Base-by-base conservation (phyloP, 2,797 vertebrate genomes). In the Micromesistius poutassou region DNA sequence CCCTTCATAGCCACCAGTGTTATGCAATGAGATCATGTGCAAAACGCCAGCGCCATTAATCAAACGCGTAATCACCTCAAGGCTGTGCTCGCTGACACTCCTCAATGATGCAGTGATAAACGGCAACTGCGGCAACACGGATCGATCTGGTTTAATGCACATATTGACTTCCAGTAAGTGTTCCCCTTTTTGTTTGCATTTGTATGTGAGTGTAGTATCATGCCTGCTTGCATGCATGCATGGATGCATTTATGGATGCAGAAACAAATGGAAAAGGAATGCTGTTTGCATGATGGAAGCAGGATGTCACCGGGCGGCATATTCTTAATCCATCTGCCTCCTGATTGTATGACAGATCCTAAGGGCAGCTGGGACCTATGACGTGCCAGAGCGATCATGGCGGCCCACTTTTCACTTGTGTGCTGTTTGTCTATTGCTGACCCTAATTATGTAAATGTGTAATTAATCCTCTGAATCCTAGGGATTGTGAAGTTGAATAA, bases 361-460 rank as follows among this genome's bases (percentile, higher is more conserved):
- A 84, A 85, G 77, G 30, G 80, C 79, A 31, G 80, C 78, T 30
- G 66, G 35, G 71, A 84, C 80, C 80, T 81, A 85, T 90, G 89
- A 87, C 84, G 89, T 86, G 82, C 87, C 86, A 30, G 82, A 78
- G 83, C 74, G 36, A 82, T 79, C 81, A 80, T 84, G 85, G 88
- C 87, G 81, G 73, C 84, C 75, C 73, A 31, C 80, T 85, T 81
- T 80, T 89, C 87, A 84, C 85, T 86, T 87, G 83, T 80, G 79
- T 83, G 77, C 8, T 85, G 87, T 90, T 91, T 89, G 83, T 91
- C 87, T 66, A 78, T 79, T 62, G 79, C 86, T 91, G 92, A 93
- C 93, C 92, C 89, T 92, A 89, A 92, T 93, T 93, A 93, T 93
- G 92, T 83, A 93, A 93, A 94, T 92, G 85, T 88, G 55, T 81